Percentiles rank a stretch among this genome's conserved stretches.
These are phyloP conservation scores for Rhyacichthys aspro DNA, from an alignment of 2,797 vertebrate species.

Conservation along the genomic window DNA sequence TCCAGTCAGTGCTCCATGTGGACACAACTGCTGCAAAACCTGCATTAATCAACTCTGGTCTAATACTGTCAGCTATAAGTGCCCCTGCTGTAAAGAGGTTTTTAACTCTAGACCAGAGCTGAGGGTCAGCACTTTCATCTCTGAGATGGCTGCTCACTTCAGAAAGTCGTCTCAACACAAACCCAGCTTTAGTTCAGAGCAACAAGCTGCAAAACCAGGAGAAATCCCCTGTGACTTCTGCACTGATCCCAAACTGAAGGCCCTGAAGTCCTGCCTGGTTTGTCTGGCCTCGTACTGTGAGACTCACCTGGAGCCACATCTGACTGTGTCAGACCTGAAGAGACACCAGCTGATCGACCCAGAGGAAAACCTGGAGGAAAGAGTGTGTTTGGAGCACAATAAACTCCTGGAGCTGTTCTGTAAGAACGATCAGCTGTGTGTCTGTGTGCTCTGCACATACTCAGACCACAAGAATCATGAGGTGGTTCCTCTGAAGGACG, in stretches of 20 bases:
- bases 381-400: conserved; percentile 21
- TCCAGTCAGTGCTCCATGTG: conserved; percentile 23
- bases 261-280: conserved; percentile 30
- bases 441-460: conserved; percentile 19
- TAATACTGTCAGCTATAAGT: rapidly evolving
- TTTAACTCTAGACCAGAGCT: conserved; percentile 14
- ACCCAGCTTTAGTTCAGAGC: conserved; percentile 8
- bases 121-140: conserved; percentile 16
- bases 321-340: not conserved
- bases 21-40: conserved; percentile 39
- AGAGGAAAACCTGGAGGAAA: conserved; percentile 16
- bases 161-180: conserved; percentile 17
- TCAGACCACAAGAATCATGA: conserved; percentile 28
- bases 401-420: conserved; percentile 43
- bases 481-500: conserved; percentile 21
- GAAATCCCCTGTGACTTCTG: conserved; percentile 28
- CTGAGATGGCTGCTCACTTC: conserved; percentile 26
- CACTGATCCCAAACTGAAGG: conserved; percentile 25
- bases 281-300: conserved; percentile 35
- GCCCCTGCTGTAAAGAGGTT: conserved; percentile 18
- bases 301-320: conserved; percentile 42
- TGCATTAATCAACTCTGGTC: conserved; percentile 6
- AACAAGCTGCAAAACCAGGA: conserved; percentile 12
- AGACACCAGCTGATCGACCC: conserved; percentile 30
- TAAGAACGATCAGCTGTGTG: conserved; percentile 13